A percentile compares a stretch with the other conserved stretches of the same genome.
Evolutionary conservation across 2,888 invertebrate genomes (phyloP).

Genomic region (Hypomecis atomaria): DNA sequence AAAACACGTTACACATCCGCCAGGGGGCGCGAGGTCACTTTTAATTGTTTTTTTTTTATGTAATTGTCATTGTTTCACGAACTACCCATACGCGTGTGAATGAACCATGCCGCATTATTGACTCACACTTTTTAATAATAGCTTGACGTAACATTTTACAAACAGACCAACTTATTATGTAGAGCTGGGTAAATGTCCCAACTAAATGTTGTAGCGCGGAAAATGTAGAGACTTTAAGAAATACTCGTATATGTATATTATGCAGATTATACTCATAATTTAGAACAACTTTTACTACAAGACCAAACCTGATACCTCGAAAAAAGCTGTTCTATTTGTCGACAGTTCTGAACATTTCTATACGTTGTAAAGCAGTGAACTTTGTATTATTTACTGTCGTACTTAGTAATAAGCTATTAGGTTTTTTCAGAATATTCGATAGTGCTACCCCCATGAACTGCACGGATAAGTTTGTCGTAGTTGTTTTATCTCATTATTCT

Average conservation of each 20-base stretch:
- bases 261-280: too few relatives aligned
- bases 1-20: constrained; percentile 64
- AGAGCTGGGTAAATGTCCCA: neutral
- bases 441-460: neutral
- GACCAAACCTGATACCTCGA: too few relatives aligned
- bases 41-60: constrained; percentile 74
- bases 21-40: constrained; percentile 71
- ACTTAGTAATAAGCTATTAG: neutral
- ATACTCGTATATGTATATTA: too few relatives aligned
- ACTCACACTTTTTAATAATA: constrained; percentile 48
- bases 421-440: neutral
- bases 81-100: constrained; percentile 66
- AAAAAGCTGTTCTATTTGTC: too few relatives aligned
- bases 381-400: too few relatives aligned
- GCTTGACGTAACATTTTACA: constrained; percentile 40
- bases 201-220: neutral
- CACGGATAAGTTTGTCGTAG: neutral
- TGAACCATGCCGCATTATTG: constrained; percentile 59
- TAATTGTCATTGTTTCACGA: constrained; percentile 74
- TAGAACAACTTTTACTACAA: too few relatives aligned
- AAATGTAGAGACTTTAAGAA: too few relatives aligned
- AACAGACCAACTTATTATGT: neutral
- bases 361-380: too few relatives aligned
- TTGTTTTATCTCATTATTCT: constrained; percentile 31
- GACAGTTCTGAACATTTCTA: too few relatives aligned